These are phyloP conservation scores for Hydrolagus affinis DNA, from an alignment of 2,113 vertebrate species.

Conservation along the genomic window DNA sequence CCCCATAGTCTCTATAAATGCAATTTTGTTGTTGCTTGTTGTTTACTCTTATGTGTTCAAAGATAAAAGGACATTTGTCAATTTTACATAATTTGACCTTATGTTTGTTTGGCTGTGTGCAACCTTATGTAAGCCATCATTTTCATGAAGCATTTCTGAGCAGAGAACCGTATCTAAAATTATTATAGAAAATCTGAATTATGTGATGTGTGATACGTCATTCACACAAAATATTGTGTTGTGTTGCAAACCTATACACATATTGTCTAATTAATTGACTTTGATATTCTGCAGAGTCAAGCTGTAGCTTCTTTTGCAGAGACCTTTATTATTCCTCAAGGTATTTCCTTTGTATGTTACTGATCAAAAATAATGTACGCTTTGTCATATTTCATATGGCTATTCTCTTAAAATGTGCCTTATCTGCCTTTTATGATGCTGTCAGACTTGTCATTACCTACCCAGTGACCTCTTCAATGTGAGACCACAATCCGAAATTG, in stretches of 20 bases:
- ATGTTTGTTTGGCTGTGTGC: background rate
- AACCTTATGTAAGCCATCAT: background rate
- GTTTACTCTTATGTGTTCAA: background rate
- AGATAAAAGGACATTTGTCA: background rate
- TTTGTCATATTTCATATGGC: background rate
- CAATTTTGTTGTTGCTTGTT: too few species aligned
- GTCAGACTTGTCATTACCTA: background rate
- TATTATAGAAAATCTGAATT: background rate
- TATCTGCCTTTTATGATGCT: background rate
- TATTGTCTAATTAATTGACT: background rate
- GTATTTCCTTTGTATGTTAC: background rate
- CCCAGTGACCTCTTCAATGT: background rate
- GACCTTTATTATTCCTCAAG: background rate
- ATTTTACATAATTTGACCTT: background rate
- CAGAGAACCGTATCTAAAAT: background rate
- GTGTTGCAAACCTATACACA: background rate
- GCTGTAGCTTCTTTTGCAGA: background rate
- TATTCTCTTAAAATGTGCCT: background rate
- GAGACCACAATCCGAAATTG: too few species aligned
- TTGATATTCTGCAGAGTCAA: constrained; percentile 1
- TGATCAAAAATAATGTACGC: background rate
- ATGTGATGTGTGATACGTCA: background rate
- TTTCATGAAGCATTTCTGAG: background rate
- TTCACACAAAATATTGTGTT: background rate
- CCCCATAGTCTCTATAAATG: too few species aligned